phyloP scores from a whole-genome alignment of 2,888 invertebrate species.

The Leucophenga montana region DNA sequence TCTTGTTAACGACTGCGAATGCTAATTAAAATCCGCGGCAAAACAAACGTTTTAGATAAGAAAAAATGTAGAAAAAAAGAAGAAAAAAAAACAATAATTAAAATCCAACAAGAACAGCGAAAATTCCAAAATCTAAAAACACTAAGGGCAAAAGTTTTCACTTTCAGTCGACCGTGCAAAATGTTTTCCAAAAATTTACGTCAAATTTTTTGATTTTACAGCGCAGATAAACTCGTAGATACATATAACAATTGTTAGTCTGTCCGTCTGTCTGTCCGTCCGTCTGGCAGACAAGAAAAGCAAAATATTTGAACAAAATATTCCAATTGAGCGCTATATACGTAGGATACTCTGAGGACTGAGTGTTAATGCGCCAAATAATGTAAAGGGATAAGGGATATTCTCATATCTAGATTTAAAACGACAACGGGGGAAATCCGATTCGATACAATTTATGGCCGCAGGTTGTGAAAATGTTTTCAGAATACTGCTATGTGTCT shows the following conservation, averaged over 20 bases:
- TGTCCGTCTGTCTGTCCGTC: no score
- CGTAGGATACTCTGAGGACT: constrained; percentile 28
- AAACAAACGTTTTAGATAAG: constrained; percentile 10
- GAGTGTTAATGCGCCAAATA: constrained; percentile 21
- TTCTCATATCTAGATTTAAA: neutral
- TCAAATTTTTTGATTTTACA: constrained; percentile 14
- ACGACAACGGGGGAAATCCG: neutral
- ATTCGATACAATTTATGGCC: constrained; percentile 49
- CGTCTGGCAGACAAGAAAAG: neutral
- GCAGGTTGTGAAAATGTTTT: constrained; percentile 43
- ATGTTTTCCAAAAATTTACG: constrained; percentile 45
- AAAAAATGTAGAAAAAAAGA: constrained; percentile 57
- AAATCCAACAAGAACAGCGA: constrained; percentile 33
- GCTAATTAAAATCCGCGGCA: constrained; percentile 44
- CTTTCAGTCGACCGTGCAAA: constrained; percentile 51
- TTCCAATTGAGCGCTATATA: constrained; percentile 40
- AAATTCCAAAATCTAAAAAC: constrained; percentile 34
- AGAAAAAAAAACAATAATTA: constrained; percentile 43
- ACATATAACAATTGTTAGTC: neutral
- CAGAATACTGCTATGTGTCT: constrained; percentile 12
- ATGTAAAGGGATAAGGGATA: constrained; percentile 13
- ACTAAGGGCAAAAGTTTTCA: constrained; percentile 39
- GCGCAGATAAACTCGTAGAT: neutral
- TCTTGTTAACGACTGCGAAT: constrained; percentile 62
- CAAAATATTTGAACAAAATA: constrained; percentile 1